Percentiles rank a stretch among this genome's conserved stretches.
These are phyloP conservation scores for Orthonyx spaldingii DNA, from an alignment of 2,113 vertebrate genomes.

Conservation along the genomic window DNA sequence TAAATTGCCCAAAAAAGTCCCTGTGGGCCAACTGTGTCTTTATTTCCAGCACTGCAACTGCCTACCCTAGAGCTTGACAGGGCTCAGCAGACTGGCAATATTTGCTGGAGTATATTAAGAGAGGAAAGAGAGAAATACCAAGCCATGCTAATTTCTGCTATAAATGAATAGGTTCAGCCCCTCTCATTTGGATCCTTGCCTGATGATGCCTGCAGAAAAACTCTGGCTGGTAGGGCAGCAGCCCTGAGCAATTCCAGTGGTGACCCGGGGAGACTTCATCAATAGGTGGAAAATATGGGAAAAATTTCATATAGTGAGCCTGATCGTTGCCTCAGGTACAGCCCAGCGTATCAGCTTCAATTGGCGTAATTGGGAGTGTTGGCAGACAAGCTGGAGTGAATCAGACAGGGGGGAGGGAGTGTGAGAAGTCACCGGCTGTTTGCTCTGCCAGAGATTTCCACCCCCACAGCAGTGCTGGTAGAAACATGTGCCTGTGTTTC, in stretches of 20 bases:
- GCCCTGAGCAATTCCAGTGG: not conserved
- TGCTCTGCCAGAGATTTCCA: constrained; percentile 42
- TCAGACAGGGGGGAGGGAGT: not conserved
- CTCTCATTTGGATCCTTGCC: not conserved
- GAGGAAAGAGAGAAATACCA: not conserved
- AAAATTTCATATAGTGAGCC: not conserved
- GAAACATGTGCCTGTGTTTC: not conserved
- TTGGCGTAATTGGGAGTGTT: not conserved
- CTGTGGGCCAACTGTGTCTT: not conserved
- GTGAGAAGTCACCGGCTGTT: constrained; percentile 28
- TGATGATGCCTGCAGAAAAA: not conserved
- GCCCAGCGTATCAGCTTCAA: not conserved
- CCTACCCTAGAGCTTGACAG: not conserved
- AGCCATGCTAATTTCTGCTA: not conserved
- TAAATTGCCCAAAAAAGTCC: not conserved
- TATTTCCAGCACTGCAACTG: not conserved
- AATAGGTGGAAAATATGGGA: not conserved
- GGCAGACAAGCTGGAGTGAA: constrained; percentile 38
- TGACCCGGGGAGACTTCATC: not conserved
- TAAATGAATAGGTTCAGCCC: not conserved
- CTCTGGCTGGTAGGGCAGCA: not conserved
- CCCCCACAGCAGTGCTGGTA: constrained; percentile 25
- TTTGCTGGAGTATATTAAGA: not conserved
- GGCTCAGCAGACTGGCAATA: not conserved
- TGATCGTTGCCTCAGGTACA: not conserved